Conservation (phyloP, 2,888 invertebrate species). For the Philereme transversata region DNA sequence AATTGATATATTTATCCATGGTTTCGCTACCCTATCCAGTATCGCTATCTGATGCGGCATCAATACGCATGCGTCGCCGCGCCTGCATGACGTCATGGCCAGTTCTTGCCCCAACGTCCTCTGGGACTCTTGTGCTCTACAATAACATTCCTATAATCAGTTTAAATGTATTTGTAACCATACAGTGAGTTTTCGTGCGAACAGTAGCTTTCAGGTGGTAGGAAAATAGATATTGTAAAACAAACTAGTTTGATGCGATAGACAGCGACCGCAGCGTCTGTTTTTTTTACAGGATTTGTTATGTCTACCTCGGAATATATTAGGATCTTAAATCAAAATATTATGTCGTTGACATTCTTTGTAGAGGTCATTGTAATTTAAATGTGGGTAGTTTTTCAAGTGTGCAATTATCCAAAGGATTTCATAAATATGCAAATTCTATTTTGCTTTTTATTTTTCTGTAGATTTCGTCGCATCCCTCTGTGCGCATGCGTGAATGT, state of each 20-base stretch:
- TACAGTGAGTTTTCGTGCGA: slow-evolving; percentile 8
- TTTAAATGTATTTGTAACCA: slow-evolving; percentile 20
- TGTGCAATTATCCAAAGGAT: too few species aligned
- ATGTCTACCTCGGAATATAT: too few species aligned
- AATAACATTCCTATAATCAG: slow-evolving; percentile 31
- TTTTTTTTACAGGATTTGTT: slow-evolving; percentile 10
- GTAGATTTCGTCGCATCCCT: slow-evolving; percentile 29
- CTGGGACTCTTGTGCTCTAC: slow-evolving; percentile 50
- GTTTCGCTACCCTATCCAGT: slow-evolving; percentile 46
- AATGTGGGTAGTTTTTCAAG: too few species aligned
- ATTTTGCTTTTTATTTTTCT: slow-evolving; percentile 9
- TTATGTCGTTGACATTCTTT: not conserved
- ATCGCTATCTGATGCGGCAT: slow-evolving; percentile 46
- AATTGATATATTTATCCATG: slow-evolving; percentile 5
- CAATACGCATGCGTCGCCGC: slow-evolving; percentile 72
- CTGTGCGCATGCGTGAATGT: slow-evolving; percentile 34
- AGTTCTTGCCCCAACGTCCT: slow-evolving; percentile 61
- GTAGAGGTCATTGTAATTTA: not conserved
- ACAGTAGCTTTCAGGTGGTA: not conserved
- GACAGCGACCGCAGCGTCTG: slow-evolving; percentile 14
- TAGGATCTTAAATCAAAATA: too few species aligned
- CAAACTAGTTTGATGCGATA: not conserved
- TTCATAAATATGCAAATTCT: not conserved
- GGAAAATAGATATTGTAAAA: not conserved
- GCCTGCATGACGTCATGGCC: slow-evolving; percentile 72